These are phyloP conservation scores for Meloe dianella DNA, from an alignment of 2,888 invertebrate genomes.

Conservation along the genomic window DNA sequence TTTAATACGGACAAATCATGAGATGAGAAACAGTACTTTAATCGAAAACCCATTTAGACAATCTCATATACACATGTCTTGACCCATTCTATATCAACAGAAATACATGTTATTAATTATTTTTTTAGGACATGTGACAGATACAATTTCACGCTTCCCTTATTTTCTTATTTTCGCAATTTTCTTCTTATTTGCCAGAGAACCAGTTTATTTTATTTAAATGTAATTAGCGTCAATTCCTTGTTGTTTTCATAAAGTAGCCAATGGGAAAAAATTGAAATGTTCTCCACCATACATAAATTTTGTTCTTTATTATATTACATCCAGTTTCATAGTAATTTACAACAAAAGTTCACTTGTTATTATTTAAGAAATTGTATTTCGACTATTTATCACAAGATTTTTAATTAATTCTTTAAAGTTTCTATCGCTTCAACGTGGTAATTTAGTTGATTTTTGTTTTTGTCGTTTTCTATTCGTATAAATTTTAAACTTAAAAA, in stretches of 20 bases:
- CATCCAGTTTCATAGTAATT: background rate
- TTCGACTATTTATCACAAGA: background rate
- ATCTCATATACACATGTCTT: background rate
- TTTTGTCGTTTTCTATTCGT: too few species aligned
- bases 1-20: too few species aligned
- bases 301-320: background rate
- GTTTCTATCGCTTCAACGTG: too few species aligned
- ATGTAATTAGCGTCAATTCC: background rate
- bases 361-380: background rate
- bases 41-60: background rate
- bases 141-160: background rate
- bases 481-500: too few species aligned
- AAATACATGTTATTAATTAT: background rate
- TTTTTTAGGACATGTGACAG: background rate
- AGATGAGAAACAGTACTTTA: too few species aligned
- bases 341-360: background rate
- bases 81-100: background rate
- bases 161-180: background rate
- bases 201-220: background rate
- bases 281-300: background rate
- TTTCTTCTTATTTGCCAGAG: background rate
- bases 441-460: too few species aligned
- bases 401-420: background rate
- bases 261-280: too few species aligned
- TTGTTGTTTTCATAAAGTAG: background rate